phyloP scores from a whole-genome alignment of 2,113 vertebrate genomes.

The Triplophysa dalaica region DNA sequence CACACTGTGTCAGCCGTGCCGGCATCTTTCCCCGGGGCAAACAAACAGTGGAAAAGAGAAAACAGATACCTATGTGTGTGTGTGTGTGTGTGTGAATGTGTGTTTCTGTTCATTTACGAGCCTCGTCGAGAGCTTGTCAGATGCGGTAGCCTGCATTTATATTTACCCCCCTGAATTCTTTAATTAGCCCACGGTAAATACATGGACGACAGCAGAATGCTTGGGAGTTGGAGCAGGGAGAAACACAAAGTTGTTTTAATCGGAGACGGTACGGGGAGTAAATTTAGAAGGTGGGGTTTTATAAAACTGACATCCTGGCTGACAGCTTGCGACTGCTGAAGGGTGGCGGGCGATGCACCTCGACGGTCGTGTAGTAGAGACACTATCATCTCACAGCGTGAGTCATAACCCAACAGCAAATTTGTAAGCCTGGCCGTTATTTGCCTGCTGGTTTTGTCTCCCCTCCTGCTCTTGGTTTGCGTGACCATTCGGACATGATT shows the following conservation, averaged over 20 bases:
- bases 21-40: constrained; percentile 44
- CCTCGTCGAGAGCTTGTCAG: constrained; percentile 10
- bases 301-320: constrained; percentile 6
- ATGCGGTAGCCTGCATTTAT: constrained; percentile 33
- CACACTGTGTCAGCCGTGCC: constrained; percentile 49
- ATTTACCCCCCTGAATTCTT: constrained; percentile 50
- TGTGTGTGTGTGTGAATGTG: constrained; percentile 29
- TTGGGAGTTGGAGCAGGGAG: neutral
- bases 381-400: neutral
- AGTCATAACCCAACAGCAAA: neutral
- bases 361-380: neutral
- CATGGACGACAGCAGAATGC: constrained; percentile 30
- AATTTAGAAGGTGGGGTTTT: neutral
- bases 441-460: neutral
- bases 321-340: constrained; percentile 20
- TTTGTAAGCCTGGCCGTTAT: neutral
- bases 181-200: constrained; percentile 49
- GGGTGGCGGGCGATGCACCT: neutral
- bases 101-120: constrained; percentile 8
- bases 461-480: neutral
- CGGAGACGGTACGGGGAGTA: neutral
- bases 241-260: neutral
- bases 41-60: constrained; percentile 36
- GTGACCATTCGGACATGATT: constrained; percentile 3
- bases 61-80: constrained; percentile 18